Conservation (phyloP, 2,797 vertebrate species). For the Enteromius treurensis region DNA sequence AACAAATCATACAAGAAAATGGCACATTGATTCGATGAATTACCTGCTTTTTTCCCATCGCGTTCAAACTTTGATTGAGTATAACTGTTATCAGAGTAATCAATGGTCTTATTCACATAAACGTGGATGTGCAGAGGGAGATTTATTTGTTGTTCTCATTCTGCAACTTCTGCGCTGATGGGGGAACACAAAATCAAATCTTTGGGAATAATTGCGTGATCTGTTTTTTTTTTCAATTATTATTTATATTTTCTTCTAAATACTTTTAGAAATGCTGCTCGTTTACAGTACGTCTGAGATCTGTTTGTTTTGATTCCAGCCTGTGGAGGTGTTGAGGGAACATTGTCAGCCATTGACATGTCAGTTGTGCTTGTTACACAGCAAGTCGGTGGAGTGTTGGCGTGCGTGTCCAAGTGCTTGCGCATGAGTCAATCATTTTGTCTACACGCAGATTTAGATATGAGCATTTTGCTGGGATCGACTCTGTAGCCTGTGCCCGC, state of each 20-base stretch:
- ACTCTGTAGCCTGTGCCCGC: background rate
- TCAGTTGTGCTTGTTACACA: conserved; percentile 40
- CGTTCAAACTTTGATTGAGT: conserved; percentile 47
- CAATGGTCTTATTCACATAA: conserved; percentile 28
- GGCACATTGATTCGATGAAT: conserved; percentile 47
- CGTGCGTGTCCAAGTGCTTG: conserved; percentile 12
- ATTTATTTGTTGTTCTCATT: background rate
- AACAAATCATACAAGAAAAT: conserved; percentile 48
- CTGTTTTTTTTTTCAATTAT: background rate
- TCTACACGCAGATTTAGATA: conserved; percentile 35
- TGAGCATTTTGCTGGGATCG: conserved; percentile 26
- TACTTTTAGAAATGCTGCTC: background rate
- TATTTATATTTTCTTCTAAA: background rate
- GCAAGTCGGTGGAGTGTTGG: conserved; percentile 33
- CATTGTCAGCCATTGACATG: conserved; percentile 38
- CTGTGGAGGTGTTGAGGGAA: conserved; percentile 15
- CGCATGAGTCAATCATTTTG: conserved; percentile 44
- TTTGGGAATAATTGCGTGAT: background rate
- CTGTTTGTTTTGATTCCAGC: conserved; percentile 26
- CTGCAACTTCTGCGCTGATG: background rate
- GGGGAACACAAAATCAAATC: background rate
- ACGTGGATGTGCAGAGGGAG: conserved; percentile 23
- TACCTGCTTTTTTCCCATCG: conserved; percentile 26
- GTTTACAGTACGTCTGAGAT: background rate
- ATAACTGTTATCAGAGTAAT: conserved; percentile 45